Percentiles rank a stretch among this genome's conserved stretches.
Conservation (phyloP, 2,888 invertebrate species). For the Fabriciana adippe region DNA sequence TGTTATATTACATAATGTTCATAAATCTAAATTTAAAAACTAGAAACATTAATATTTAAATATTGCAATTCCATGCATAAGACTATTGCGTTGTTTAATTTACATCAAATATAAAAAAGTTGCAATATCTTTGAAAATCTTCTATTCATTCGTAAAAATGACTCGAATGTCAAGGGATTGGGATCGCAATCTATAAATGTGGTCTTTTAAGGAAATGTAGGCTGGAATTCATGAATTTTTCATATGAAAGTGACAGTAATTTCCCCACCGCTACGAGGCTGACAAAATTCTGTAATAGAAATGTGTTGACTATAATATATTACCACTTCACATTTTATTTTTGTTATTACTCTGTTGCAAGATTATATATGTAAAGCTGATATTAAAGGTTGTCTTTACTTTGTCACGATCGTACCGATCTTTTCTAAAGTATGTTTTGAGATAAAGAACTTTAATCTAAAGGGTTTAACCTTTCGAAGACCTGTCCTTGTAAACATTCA, state of each 20-base stretch:
- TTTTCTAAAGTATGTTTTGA: no score
- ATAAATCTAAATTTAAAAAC: no score
- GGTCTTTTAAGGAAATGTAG: constrained; percentile 40
- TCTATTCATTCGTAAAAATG: constrained; percentile 26
- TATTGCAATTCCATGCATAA: no score
- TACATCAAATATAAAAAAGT: neutral
- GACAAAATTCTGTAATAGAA: neutral
- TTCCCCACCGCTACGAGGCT: constrained; percentile 38
- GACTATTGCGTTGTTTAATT: neutral
- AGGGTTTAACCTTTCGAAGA: constrained; percentile 6
- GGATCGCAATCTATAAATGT: constrained; percentile 34
- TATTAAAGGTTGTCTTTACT: no score
- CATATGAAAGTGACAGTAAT: constrained; percentile 41
- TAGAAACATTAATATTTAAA: no score
- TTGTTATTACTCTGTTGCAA: no score
- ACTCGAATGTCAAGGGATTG: constrained; percentile 24
- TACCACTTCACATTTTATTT: no score
- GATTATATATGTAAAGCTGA: no score
- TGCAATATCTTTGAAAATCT: neutral
- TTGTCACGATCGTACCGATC: no score
- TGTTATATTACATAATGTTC: no score
- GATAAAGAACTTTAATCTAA: neutral
- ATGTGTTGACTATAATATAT: neutral
- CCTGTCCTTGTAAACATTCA: constrained; percentile 4
- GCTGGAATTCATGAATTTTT: constrained; percentile 45